Conservation (phyloP, 2,797 vertebrate species). For the Calcarius lapponicus region DNA sequence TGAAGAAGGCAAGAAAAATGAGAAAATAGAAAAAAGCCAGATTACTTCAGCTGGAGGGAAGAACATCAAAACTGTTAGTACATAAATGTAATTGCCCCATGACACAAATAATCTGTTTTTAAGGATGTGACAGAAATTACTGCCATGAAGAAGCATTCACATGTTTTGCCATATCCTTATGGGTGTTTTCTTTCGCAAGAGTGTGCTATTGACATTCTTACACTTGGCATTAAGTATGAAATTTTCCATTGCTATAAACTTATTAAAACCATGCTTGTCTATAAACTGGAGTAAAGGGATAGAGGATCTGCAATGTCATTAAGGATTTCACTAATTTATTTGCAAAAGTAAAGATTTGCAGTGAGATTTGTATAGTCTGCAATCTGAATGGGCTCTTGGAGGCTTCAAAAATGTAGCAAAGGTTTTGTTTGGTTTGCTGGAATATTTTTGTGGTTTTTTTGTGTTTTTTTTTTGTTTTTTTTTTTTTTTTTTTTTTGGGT, state of each 20-base stretch:
- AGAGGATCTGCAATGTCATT: neutral
- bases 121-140: neutral
- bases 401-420: neutral
- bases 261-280: neutral
- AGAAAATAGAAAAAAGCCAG: neutral
- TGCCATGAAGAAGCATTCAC: neutral
- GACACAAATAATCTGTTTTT: neutral
- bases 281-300: neutral
- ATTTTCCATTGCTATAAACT: neutral
- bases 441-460: neutral
- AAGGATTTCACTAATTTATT: neutral
- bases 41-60: slow-evolving; percentile 5
- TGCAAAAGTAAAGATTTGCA: neutral
- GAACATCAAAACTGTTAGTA: slow-evolving; percentile 9
- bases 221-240: neutral
- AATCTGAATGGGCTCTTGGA: neutral
- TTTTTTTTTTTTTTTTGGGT: no score
- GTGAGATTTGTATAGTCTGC: neutral
- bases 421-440: neutral
- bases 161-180: neutral
- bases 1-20: neutral
- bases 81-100: neutral
- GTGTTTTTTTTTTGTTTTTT: no score
- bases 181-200: neutral
- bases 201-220: neutral